Percentiles rank a stretch among this genome's conserved stretches.
These are phyloP conservation scores for Maylandia zebra DNA, from an alignment of 2,113 vertebrate species.

Conservation along the genomic window DNA sequence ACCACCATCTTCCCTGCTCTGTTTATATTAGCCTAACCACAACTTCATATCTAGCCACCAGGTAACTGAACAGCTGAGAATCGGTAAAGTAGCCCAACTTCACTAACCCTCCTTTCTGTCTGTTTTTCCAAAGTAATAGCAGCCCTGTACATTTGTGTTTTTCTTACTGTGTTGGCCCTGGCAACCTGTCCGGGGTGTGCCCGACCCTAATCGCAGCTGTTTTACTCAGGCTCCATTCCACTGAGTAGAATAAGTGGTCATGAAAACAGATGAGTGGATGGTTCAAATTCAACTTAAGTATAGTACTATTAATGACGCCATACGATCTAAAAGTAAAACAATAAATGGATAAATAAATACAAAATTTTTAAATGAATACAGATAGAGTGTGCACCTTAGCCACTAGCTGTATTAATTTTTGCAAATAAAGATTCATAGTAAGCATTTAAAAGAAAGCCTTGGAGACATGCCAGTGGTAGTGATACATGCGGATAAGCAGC, in stretches of 20 bases:
- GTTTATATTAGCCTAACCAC: not conserved
- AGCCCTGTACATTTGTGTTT: not conserved
- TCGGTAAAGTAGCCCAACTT: not conserved
- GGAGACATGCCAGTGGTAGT: not conserved
- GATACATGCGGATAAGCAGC: not conserved
- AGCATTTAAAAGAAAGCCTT: not conserved
- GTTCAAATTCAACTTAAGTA: not conserved
- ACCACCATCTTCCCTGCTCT: not conserved
- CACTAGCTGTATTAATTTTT: not conserved
- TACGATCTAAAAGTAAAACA: not conserved
- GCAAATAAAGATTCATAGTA: not conserved
- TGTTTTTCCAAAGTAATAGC: not conserved
- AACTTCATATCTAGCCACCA: not conserved
- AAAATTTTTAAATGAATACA: not conserved
- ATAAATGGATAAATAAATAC: not conserved
- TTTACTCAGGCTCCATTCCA: not conserved
- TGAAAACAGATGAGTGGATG: not conserved
- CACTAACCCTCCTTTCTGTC: not conserved
- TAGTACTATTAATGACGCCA: not conserved
- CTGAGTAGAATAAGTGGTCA: not conserved
- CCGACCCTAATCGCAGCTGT: not conserved
- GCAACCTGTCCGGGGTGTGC: not conserved
- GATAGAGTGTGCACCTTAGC: not conserved
- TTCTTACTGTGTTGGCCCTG: not conserved
- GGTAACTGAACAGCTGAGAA: not conserved